Conservation (phyloP, 2,797 vertebrate species). For the Cebuella pygmaea region DNA sequence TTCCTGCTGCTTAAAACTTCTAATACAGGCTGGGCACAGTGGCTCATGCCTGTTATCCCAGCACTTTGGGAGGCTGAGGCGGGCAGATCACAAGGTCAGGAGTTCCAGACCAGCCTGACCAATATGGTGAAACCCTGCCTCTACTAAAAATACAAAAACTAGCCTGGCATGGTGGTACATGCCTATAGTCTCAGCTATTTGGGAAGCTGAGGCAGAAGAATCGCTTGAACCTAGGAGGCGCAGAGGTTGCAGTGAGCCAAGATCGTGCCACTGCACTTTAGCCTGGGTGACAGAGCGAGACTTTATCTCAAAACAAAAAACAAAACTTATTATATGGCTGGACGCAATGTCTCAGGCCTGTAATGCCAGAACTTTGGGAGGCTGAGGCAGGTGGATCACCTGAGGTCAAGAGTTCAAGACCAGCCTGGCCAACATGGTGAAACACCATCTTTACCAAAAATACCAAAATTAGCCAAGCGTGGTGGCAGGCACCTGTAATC, state of each 20-base stretch:
- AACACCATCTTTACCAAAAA: not conserved
- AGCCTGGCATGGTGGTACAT: not conserved
- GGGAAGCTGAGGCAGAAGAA: not conserved
- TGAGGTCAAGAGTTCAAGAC: not conserved
- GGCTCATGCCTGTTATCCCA: not conserved
- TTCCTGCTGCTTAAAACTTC: not conserved
- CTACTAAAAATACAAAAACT: not conserved
- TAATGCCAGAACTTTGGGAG: not conserved
- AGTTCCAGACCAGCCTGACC: not conserved
- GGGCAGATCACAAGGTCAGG: not conserved
- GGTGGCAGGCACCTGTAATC: not conserved
- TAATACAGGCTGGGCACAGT: not conserved
- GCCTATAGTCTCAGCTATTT: not conserved
- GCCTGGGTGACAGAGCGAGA: not conserved
- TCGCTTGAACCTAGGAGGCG: not conserved
- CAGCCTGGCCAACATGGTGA: not conserved
- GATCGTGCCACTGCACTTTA: not conserved
- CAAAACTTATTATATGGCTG: no score
- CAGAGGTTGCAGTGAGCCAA: not conserved
- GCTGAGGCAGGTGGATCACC: not conserved
- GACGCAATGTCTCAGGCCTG: not conserved
- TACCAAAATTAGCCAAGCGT: not conserved
- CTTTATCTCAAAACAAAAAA: not conserved
- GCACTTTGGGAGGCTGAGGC: not conserved
- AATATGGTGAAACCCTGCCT: not conserved